A percentile compares a stretch with the other conserved stretches of the same genome.
Evolutionary conservation across 92 coral and sea anemone genomes (phyloP).

Genomic region (Palythoa heliodiscus): DNA sequence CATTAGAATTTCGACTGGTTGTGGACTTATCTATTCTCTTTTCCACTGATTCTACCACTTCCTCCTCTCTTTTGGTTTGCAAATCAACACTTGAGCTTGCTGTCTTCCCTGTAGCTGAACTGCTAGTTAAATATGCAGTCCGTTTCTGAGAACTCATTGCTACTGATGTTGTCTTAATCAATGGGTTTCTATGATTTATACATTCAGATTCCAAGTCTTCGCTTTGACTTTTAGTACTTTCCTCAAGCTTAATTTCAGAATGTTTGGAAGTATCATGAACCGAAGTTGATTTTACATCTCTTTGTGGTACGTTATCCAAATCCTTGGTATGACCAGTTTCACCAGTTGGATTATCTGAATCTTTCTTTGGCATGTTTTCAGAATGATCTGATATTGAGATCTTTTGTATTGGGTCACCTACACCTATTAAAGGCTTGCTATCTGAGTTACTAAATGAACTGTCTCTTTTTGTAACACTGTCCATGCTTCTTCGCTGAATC

Average conservation of each 20-base stretch:
- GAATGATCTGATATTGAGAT: constrained; percentile 1
- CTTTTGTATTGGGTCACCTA: background rate
- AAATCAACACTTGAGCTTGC: constrained; percentile 2
- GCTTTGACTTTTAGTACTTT: background rate
- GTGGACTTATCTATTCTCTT: background rate
- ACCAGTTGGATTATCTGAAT: background rate
- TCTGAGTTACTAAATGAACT: background rate
- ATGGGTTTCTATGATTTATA: background rate
- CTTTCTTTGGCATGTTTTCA: background rate
- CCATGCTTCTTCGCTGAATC: background rate
- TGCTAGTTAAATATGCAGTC: background rate
- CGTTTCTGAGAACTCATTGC: background rate
- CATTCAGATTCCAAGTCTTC: background rate
- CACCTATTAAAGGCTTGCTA: background rate
- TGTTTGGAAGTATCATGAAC: constrained; percentile 8
- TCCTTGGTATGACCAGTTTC: background rate
- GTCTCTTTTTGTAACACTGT: background rate
- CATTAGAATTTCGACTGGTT: background rate
- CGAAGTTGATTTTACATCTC: background rate
- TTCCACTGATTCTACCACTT: background rate
- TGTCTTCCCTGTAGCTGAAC: background rate
- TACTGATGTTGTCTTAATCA: background rate
- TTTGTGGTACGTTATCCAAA: background rate
- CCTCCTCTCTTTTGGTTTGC: background rate
- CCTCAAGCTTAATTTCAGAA: background rate